Base-by-base conservation (phyloP, 2,113 vertebrate species). In the Calypte anna region DNA sequence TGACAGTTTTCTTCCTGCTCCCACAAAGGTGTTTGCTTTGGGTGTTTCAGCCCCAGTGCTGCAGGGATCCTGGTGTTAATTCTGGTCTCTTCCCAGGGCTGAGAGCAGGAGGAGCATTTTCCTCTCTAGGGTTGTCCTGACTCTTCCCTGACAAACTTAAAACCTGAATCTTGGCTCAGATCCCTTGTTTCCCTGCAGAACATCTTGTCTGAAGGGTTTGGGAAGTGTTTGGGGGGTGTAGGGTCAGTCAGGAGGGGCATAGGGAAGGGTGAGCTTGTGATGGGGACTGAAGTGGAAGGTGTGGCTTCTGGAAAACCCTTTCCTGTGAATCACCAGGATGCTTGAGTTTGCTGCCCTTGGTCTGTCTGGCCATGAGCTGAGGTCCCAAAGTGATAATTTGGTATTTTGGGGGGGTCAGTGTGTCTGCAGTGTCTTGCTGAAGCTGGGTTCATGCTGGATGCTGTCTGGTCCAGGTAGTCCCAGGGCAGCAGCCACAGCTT, bases 211-310 rank as follows among this genome's bases (percentile, higher is more conserved):
- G 63, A 16, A 50, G 53, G 44, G n/a, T 19, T 48, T 38, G 73
- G 40, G 12, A 54, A 28, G 5, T 5, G 10, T 36, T 38, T 38
- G 21, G 36, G 7, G 6, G 66, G 5, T 7, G 0, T 4, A 7
- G 0, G 2, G 36, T 30, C 51, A 38, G 68, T 20, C 2, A 2
- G 23, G 27, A 13, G 46, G 3, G 28, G 18, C 21, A 2, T 54
- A 40, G 30, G 38, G 51, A 44, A 46, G 28, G 24, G 7, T 63
- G 73, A n/a, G 23, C 50, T 50, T 46, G 44, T 46, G 44, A 38
- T 38, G 36, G 33, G 36, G 44, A 18, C n/a, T 12, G 57, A 19
- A 63, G 25, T 3, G 31, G 25, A 70, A 9, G 38, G 27, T 27
- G 16, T 48, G 66, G n/a, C 15, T 58, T 58, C 36, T 59, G 38